Evolutionary conservation across 2,888 invertebrate genomes (phyloP), one percentile per base, ranked within the genome.

Genomic region (Scaeva pyrastri): DNA sequence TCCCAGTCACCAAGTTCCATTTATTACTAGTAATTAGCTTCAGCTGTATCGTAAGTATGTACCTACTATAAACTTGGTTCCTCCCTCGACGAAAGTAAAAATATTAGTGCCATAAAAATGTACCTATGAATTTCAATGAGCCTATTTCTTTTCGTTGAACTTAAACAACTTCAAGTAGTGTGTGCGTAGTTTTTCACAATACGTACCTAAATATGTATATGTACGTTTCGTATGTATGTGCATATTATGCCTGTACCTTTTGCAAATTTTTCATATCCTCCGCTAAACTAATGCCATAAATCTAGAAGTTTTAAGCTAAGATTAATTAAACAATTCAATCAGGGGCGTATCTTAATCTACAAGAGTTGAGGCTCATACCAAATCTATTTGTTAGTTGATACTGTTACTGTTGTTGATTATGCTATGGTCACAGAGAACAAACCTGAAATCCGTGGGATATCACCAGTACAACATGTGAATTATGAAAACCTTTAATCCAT

Each of bases 201-300:
- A 80, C 66, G 66, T 41, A 14, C 31, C n/a, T n/a, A n/a, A n/a
- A n/a, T n/a, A n/a, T n/a, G n/a, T n/a, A n/a, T n/a, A n/a, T n/a
- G n/a, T n/a, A 31, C 31, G 31, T 31, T 31, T 31, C 31, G 6
- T 31, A 31, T 31, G 31, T 10, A 10, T 7, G 21, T 21, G 14
- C 39, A 21, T 21, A 14, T 48, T 76, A 26, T 39, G 31, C 68
- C n/a, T n/a, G n/a, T 72, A 73, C 31, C 16, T 23, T 60, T 76
- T 77, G 82, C 62, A 86, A 82, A 86, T 21, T 58, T 26, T 52
- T 82, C 73, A 82, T 45, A 82, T 82, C 82, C 82, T 80, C 14
- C 19, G 70, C 70, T 77, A 73, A 83, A 81, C 60, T 55, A 72
- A 70, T 43, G 14, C 70, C 41, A 82, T 82, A 86, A 82, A 86